Evolutionary conservation across 2,113 vertebrate species (phyloP), one percentile per base, ranked within the genome.

Genomic region (Hylia prasina): DNA sequence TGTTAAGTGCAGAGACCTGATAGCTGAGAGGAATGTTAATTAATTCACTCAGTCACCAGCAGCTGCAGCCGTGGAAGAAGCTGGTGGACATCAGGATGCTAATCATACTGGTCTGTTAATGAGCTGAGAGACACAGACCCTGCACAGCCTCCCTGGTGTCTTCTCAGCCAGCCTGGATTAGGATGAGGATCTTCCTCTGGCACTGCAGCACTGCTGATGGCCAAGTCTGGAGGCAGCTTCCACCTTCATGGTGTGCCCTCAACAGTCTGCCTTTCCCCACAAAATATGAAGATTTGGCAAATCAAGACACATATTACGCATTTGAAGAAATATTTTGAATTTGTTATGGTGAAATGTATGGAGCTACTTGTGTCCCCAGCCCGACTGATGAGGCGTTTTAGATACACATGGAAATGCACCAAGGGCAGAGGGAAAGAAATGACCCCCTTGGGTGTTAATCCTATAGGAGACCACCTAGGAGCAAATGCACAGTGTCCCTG

Each of bases 1-100:
- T 57, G 77, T 20, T 5, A 65, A 54, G 14, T 33, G 47, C 18
- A 61, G 58, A 57, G 45, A 27, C 39, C 56, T 58, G 30, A 11
- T 1, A 75, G 18, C 12, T 0, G 0, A 87, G 57, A 57, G 15
- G 22, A 79, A 45, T 37, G 35, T 2, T 80, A 20, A 82, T 76
- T 82, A 76, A 35, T 85, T 76, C 75, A 33, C n/a, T 85, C 50
- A 27, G 5, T 53, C 54, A 54, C 31, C 72, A 60, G 23, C n/a
- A 93, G 57, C 61, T 72, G n/a, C 23, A 94, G 66, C 30, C 24
- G 2, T 17, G 45, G 63, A 60, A 80, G 31, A 9, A 48, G 48
- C 48, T 48, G 48, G 48, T 23, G 81, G 48, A 21, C 40, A 79
- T 37, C 57, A 17, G 40, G 69, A 27, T 65, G 84, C n/a, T 53